phyloP scores from a whole-genome alignment of 2,888 invertebrate species.

The Lepidochitona cinerea region DNA sequence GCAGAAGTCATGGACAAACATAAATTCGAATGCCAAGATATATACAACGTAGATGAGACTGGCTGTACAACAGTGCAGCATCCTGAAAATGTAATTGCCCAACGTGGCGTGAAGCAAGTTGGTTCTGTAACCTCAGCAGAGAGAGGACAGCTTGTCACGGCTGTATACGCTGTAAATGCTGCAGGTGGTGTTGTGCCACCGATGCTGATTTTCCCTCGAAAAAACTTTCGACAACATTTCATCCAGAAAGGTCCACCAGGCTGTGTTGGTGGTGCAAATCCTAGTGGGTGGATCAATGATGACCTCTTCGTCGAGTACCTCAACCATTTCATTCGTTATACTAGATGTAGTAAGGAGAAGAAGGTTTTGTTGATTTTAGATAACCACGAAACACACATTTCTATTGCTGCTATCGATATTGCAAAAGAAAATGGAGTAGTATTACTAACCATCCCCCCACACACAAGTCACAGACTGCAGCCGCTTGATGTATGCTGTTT shows the following conservation, averaged over 20 bases:
- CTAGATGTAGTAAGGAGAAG: conserved; percentile 7
- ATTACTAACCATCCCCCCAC: conserved; percentile 31
- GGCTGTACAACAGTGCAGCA: conserved; percentile 33
- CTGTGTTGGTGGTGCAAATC: conserved; percentile 12
- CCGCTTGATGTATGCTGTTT: conserved; percentile 47
- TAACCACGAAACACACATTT: conserved; percentile 22
- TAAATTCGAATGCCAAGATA: conserved; percentile 2
- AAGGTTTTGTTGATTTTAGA: conserved; percentile 20
- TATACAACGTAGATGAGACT: conserved; percentile 36
- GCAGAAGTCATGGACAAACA: conserved; percentile 6
- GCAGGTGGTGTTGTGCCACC: conserved; percentile 22
- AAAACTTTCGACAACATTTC: conserved; percentile 18
- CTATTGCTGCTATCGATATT: conserved; percentile 13
- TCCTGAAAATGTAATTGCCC: conserved; percentile 13
- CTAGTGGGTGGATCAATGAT: conserved; percentile 17
- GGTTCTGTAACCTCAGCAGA: conserved; percentile 27
- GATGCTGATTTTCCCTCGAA: conserved; percentile 22
- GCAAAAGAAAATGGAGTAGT: conserved; percentile 29
- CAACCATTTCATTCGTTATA: conserved; percentile 16
- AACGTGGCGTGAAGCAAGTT: conserved; percentile 22
- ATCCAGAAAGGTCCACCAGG: conserved; percentile 13
- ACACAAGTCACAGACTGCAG: conserved; percentile 29
- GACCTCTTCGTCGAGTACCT: conserved; percentile 14
- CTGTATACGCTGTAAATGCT: conserved; percentile 24
- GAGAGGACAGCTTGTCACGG: conserved; percentile 28